These are phyloP conservation scores for Drosophila grimshawi DNA, from an alignment of 1,140 invertebrate genomes.

Conservation along the genomic window DNA sequence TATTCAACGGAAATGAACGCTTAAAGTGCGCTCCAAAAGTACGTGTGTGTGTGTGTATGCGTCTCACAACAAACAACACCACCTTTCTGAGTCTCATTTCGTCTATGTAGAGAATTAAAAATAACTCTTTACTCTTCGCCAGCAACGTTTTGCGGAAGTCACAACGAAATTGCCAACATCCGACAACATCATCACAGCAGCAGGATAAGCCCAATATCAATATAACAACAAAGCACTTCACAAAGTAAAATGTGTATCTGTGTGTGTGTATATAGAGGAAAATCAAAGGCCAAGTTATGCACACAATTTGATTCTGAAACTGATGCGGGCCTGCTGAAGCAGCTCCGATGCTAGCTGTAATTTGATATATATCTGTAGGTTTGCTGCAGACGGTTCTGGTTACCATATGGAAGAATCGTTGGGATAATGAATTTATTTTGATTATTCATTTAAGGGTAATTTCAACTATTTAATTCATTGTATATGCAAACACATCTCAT, in stretches of 20 bases:
- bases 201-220: constrained; percentile 37
- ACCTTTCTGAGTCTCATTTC: constrained; percentile 24
- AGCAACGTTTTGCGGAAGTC: constrained; percentile 58
- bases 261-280: background rate
- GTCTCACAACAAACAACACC: background rate
- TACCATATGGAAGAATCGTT: no score
- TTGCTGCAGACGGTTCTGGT: no score
- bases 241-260: constrained; percentile 24
- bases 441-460: no score
- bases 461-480: no score
- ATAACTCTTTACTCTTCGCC: constrained; percentile 71
- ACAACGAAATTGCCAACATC: constrained; percentile 76
- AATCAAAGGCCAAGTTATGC: background rate
- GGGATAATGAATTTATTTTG: no score
- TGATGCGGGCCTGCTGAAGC: background rate
- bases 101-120: constrained; percentile 75
- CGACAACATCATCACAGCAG: constrained; percentile 35
- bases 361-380: no score
- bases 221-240: constrained; percentile 16
- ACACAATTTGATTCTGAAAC: background rate
- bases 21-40: constrained; percentile 39
- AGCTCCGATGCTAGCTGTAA: no score
- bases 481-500: no score
- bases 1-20: constrained; percentile 71
- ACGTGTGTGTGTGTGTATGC: constrained; percentile 11